Percentiles rank a stretch among this genome's conserved stretches.
These are phyloP conservation scores for Sinodicranocentrus sp. DNA, from an alignment of 2,888 invertebrate species.

Conservation along the genomic window DNA sequence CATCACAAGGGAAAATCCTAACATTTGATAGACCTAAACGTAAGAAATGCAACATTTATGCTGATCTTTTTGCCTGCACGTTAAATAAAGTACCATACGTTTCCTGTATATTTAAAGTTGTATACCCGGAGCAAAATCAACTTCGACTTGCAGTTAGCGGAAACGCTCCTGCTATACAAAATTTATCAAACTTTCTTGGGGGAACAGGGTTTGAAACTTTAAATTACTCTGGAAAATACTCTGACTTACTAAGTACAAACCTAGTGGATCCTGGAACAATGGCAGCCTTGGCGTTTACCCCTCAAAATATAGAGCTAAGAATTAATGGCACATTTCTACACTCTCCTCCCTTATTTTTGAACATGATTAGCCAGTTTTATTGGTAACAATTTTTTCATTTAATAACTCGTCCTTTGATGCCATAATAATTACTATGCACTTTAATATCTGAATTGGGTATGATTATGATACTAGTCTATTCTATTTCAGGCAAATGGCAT, in stretches of 20 bases:
- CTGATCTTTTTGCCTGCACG: no score
- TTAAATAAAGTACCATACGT: no score
- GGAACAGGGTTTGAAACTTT: constrained; percentile 30
- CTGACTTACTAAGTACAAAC: constrained; percentile 69
- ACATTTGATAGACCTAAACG: constrained; percentile 79
- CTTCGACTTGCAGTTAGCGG: constrained; percentile 19
- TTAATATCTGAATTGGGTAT: no score
- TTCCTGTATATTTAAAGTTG: constrained; percentile 10
- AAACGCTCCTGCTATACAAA: background rate
- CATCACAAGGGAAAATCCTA: constrained; percentile 84
- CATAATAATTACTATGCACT: no score
- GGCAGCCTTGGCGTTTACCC: constrained; percentile 58
- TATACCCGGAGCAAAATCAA: constrained; percentile 29
- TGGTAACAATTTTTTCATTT: no score
- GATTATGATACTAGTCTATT: no score
- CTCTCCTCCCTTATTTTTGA: constrained; percentile 87
- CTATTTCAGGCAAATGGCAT: background rate
- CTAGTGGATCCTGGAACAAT: constrained; percentile 60
- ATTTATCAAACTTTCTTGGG: background rate
- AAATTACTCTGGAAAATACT: constrained; percentile 73
- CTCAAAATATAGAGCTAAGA: constrained; percentile 77
- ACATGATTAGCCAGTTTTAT: constrained; percentile 85
- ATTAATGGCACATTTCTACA: constrained; percentile 90
- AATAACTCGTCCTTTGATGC: background rate
- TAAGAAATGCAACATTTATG: no score